Percentiles rank a stretch among this genome's conserved stretches.
These are phyloP conservation scores for Nephrotoma appendiculata DNA, from an alignment of 2,888 invertebrate genomes.

Conservation along the genomic window DNA sequence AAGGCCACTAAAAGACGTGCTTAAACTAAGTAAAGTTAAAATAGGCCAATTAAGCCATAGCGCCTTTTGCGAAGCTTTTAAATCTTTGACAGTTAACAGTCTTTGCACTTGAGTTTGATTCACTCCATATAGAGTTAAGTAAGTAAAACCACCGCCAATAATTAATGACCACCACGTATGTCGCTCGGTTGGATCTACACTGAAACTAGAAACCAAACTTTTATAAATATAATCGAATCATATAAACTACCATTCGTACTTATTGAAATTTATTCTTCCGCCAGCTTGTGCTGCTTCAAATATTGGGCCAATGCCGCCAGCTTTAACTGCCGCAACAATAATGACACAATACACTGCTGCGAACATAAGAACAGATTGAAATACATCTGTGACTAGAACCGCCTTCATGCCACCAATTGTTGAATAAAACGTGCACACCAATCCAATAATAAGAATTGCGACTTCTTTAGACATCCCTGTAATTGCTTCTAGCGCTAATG, in stretches of 20 bases:
- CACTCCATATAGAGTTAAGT: conserved; percentile 68
- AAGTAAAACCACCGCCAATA: conserved; percentile 70
- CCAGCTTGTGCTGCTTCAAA: conserved; percentile 55
- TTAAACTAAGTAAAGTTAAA: conserved; percentile 52
- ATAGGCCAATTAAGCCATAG: conserved; percentile 75
- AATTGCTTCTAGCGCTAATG: conserved; percentile 74
- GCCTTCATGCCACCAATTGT: conserved; percentile 86
- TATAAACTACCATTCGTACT: conserved; percentile 33
- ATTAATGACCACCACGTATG: conserved; percentile 72
- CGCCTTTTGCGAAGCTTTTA: conserved; percentile 54
- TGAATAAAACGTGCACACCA: conserved; percentile 76
- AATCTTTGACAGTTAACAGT: conserved; percentile 50
- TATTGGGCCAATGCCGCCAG: conserved; percentile 54
- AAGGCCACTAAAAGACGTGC: conserved; percentile 63
- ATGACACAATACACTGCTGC: conserved; percentile 66
- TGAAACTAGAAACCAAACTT: conserved; percentile 39
- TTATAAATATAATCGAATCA: neutral
- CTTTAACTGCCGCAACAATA: conserved; percentile 50
- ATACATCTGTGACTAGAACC: conserved; percentile 73
- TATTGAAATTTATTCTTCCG: conserved; percentile 52
- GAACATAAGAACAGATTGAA: conserved; percentile 76
- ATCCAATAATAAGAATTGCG: conserved; percentile 58
- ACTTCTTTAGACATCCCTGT: conserved; percentile 59
- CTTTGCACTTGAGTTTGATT: conserved; percentile 77
- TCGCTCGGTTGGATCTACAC: conserved; percentile 63